Base-by-base conservation (phyloP, 2,888 invertebrate genomes). In the Morpho deidamia region DNA sequence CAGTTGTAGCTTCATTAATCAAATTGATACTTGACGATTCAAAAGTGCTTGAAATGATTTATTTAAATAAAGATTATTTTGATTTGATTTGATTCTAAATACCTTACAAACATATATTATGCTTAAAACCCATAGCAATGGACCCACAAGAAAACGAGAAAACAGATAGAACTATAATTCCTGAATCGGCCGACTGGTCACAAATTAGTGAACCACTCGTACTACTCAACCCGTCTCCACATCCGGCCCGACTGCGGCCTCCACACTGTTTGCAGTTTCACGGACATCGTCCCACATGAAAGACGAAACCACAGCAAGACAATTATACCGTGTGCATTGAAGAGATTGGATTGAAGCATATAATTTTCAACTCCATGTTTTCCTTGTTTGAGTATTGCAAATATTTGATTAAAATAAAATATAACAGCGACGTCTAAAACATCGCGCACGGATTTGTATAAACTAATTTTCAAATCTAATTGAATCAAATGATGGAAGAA, bases 171-270 rank as follows among this genome's bases (percentile, higher is more conserved):
- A 74, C 73, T 71, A 74, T 74, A 73, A 70, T 70, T 65, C 71
- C 67, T 64, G 68, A 76, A 74, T 74, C 72, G 71, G 71, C 71
- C 69, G 70, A 81, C 81, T 81, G 76, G 77, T 75, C 78, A 72
- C 77, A 81, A 83, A 83, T 83, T 83, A 82, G 81, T 81, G 66
- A 69, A 69, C 66, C 74, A 74, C 75, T 76, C 71, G 71, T 72
- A 71, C 71, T 72, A 70, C 74, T 76, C 74, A 68, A 68, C 60
- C 63, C 72, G 65, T 67, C 71, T 69, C 76, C 78, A 69, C 79
- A 71, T 80, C 81, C 78, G 73, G 51, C 57, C 54, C 53, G 43
- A 56, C 45, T 61, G 72, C 64, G 71, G 72, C 57, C 61, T 56
- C 68, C 71, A 67, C 59, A 44, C 37, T 44, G 23, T 42, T 49